Conservation (phyloP, 37 sponge, comb jelly and placozoan genomes). For the Haliclona indistincta region DNA sequence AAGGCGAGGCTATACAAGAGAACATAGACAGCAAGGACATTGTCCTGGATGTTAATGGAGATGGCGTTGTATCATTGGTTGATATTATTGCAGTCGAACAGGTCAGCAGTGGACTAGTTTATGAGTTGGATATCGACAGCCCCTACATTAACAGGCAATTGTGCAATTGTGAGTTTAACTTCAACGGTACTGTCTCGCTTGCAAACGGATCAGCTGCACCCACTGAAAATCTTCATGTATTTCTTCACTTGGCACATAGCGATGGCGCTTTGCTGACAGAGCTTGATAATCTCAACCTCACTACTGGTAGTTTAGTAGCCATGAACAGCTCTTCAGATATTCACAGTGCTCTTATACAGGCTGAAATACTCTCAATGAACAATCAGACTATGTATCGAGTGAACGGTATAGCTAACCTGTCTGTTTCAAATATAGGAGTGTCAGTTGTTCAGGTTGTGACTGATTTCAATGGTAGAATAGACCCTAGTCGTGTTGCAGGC, state of each 20-base stretch:
- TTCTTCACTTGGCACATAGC: slow-evolving; percentile 34
- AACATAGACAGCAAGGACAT: background rate
- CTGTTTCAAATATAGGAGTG: slow-evolving; percentile 23
- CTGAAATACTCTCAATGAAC: background rate
- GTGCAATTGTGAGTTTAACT: slow-evolving; percentile 3
- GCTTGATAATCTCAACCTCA: slow-evolving; percentile 22
- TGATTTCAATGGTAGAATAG: slow-evolving; percentile 6
- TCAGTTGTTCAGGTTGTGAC: slow-evolving; percentile 32
- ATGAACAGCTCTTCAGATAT: background rate
- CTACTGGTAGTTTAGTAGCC: background rate
- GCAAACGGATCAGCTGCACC: slow-evolving; percentile 13
- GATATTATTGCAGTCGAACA: slow-evolving; percentile 36
- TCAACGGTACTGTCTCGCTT: slow-evolving; percentile 21
- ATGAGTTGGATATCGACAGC: background rate
- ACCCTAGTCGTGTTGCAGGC: background rate
- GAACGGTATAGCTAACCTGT: background rate
- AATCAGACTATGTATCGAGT: slow-evolving; percentile 14
- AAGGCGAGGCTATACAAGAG: slow-evolving; percentile 3
- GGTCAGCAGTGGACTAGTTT: slow-evolving; percentile 21
- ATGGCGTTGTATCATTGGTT: slow-evolving; percentile 29
- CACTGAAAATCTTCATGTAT: slow-evolving; percentile 15
- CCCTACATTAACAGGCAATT: background rate
- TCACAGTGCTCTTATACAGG: slow-evolving; percentile 33
- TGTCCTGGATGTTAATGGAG: slow-evolving; percentile 43
- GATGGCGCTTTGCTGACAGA: slow-evolving; percentile 26